phyloP scores from a whole-genome alignment of 1,140 invertebrate species.

The Brachionus koreanus region DNA sequence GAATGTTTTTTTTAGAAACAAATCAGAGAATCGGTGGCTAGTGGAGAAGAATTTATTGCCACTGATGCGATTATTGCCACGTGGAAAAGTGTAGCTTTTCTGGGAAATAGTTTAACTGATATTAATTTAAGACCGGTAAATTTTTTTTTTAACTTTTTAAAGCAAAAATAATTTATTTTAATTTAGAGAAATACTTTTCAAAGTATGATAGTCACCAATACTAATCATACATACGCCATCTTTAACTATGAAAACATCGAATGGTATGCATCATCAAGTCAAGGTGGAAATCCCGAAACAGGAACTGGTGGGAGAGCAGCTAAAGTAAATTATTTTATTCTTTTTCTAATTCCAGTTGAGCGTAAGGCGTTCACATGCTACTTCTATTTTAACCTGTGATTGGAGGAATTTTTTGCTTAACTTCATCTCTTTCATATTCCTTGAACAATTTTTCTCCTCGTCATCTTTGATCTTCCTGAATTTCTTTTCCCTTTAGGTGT shows the following conservation, averaged over 20 bases:
- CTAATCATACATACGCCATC: conserved; percentile 73
- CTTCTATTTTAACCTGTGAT: too few relatives aligned
- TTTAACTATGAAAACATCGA: conserved; percentile 84
- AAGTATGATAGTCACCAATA: conserved; percentile 82
- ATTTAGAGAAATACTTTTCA: conserved; percentile 87
- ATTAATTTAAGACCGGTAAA: conserved; percentile 64
- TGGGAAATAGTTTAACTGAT: conserved; percentile 58
- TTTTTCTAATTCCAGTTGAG: not conserved
- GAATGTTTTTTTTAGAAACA: conserved; percentile 1
- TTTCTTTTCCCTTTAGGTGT: too few relatives aligned
- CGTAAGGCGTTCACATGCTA: not conserved
- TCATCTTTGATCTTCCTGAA: too few relatives aligned
- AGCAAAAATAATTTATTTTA: not conserved
- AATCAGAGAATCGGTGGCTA: conserved; percentile 52
- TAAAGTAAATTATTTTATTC: not conserved
- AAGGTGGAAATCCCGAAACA: conserved; percentile 36
- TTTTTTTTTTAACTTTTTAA: not conserved
- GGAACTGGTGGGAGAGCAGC: conserved; percentile 41
- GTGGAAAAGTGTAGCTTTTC: conserved; percentile 90
- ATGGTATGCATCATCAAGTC: conserved; percentile 84
- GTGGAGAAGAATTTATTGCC: conserved; percentile 77
- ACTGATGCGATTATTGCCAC: conserved; percentile 84
- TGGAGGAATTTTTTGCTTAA: too few relatives aligned
- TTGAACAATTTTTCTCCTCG: too few relatives aligned
- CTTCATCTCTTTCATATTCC: too few relatives aligned